Conservation (phyloP, 2,888 invertebrate species). For the Drosophila rellima region DNA sequence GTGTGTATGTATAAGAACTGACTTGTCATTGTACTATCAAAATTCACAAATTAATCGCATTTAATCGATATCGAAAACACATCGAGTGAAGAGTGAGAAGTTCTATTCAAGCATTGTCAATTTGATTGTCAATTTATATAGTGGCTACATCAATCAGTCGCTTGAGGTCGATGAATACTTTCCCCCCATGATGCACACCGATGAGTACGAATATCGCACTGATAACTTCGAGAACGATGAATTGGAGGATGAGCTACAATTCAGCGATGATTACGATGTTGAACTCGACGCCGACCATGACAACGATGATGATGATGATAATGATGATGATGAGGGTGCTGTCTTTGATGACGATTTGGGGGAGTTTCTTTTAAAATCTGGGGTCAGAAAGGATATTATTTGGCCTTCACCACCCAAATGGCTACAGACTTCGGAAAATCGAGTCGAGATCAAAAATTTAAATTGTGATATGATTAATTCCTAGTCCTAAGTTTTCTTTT, state of each 20-base stretch:
- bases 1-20: conserved; percentile 24
- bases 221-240: conserved; percentile 81
- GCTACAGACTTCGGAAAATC: conserved; percentile 9
- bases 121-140: conserved; percentile 86
- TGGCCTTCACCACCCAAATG: conserved; percentile 34
- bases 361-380: conserved; percentile 27
- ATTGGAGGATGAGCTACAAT: conserved; percentile 83
- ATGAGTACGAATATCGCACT: conserved; percentile 75
- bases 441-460: conserved; percentile 1
- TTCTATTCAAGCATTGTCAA: conserved; percentile 50
- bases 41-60: conserved; percentile 35
- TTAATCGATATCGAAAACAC: conserved; percentile 11
- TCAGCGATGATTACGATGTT: conserved; percentile 80
- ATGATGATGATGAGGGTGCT: conserved; percentile 26
- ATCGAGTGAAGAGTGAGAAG: conserved; percentile 31
- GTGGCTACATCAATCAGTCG: conserved; percentile 97
- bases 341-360: conserved; percentile 47
- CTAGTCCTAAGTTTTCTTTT: conserved; percentile 34
- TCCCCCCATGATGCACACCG: conserved; percentile 88
- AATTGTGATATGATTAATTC: conserved; percentile 46
- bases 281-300: conserved; percentile 56
- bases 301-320: conserved; percentile 36
- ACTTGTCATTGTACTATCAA: conserved; percentile 46
- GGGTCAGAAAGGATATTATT: conserved; percentile 51
- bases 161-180: conserved; percentile 97